Evolutionary conservation across 2,113 vertebrate species (phyloP), one percentile per base, ranked within the genome.

Genomic region (Eidolon helvum): DNA sequence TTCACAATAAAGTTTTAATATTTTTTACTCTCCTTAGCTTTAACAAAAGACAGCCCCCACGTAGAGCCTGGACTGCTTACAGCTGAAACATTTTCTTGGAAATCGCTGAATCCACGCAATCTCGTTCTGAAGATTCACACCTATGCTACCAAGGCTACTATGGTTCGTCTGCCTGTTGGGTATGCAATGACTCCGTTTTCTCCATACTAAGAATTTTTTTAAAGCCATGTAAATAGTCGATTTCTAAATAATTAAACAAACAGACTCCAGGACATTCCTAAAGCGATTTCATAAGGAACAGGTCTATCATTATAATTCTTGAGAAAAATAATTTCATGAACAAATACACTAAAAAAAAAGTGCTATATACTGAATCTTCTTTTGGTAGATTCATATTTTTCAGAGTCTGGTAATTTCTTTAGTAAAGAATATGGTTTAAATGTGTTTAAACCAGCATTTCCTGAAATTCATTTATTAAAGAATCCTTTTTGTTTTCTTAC

Each of bases 101-200:
- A 99, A 97, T 98, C 98, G 87, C 30, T 98, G 69, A 92, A 80
- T 89, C 97, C 97, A 66, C 98, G 98, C 59, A 93, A 98, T n/a
- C 98, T 98, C 38, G 30, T 99, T 79, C 90, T 99, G 95, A 98
- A 98, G 95, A 98, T 99, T 78, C 98, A 98, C 61, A 99, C 99
- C 9, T 98, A 98, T 1, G 98, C 98, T n/a, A 98, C 99, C 66
- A 99, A 99, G 98, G 99, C 99, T 77, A 87, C 98, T 38, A 5
- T 99, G 85, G 97, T 99, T 78, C 97, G 96, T 45, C 98, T 99
- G 92, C 99, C 99, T 90, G n/a, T 98, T 50, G 99, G 99, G 99
- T 99, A 98, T 69, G 99, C 96, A 48, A 1, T 87, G 35, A 24
- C 50, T 90, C 87, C 1, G 3, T 71, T 94, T 96, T 72, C 65